These are phyloP conservation scores for Eupsilia transversa DNA, from an alignment of 2,888 invertebrate species.

Conservation along the genomic window DNA sequence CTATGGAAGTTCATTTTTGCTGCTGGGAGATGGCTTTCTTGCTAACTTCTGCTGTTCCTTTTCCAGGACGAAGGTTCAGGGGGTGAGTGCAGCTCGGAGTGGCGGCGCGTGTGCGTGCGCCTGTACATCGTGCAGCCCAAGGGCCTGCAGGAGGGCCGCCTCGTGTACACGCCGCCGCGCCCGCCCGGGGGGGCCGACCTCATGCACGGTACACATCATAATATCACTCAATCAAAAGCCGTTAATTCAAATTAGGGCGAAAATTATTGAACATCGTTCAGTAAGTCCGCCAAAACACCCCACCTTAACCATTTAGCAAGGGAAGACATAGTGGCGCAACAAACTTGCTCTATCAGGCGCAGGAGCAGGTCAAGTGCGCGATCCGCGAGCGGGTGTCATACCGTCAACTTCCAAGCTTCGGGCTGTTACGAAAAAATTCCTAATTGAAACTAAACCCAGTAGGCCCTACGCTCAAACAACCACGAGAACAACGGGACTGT, in stretches of 20 bases:
- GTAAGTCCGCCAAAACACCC: background rate
- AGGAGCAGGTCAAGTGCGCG: too few species aligned
- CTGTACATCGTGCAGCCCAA: constrained; percentile 96
- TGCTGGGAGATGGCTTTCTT: too few species aligned
- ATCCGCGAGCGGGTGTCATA: too few species aligned
- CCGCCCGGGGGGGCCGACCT: constrained; percentile 55
- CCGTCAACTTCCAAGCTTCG: background rate
- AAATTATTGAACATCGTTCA: background rate
- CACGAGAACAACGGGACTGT: too few species aligned
- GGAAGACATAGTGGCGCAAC: background rate
- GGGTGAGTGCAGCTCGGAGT: constrained; percentile 45
- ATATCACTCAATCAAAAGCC: background rate
- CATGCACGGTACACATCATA: constrained; percentile 25
- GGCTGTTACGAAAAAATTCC: too few species aligned
- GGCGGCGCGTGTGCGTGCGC: constrained; percentile 76
- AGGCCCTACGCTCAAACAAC: too few species aligned
- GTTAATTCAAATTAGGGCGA: background rate
- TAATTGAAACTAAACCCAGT: too few species aligned
- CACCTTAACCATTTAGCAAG: background rate
- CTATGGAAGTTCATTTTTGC: background rate
- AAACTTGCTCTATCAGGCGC: background rate
- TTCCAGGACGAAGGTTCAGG: constrained; percentile 64
- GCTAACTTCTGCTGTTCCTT: background rate
- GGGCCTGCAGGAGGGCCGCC: constrained; percentile 96
- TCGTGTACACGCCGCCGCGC: constrained; percentile 91